A percentile compares a stretch with the other conserved stretches of the same genome.
phyloP scores from a whole-genome alignment of 1,140 invertebrate species.

The Trachymyrmex septentrionalis region DNA sequence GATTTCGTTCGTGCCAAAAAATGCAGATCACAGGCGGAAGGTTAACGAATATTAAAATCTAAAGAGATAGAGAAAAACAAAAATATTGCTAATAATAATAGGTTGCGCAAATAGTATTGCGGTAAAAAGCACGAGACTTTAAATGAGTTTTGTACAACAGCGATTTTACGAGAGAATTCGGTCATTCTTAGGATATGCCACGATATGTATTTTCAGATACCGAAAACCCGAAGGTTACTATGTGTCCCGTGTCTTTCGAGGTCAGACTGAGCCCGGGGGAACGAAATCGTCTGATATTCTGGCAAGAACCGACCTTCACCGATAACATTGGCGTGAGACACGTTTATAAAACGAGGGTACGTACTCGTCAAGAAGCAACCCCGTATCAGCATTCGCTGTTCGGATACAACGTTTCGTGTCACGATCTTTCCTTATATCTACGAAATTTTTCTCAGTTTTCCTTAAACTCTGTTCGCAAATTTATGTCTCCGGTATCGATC shows the following conservation, averaged over 20 bases:
- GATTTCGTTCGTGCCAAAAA: no score
- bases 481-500: not conserved
- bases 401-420: not conserved
- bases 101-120: no score
- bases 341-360: constrained; percentile 89
- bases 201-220: constrained; percentile 84
- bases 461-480: not conserved
- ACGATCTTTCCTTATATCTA: not conserved
- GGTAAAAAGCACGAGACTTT: no score
- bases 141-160: no score
- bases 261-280: constrained; percentile 87
- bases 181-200: constrained; percentile 1
- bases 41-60: no score
- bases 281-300: constrained; percentile 87
- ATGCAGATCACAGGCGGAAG: no score
- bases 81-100: no score
- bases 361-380: constrained; percentile 57
- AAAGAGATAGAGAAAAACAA: no score
- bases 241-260: constrained; percentile 90
- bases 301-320: constrained; percentile 90
- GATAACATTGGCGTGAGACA: constrained; percentile 89
- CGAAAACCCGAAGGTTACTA: constrained; percentile 87
- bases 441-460: not conserved
- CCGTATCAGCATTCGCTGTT: not conserved
- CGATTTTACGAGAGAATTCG: no score